Base-by-base conservation (phyloP, 2,888 invertebrate species). In the Flexamia atlantica region DNA sequence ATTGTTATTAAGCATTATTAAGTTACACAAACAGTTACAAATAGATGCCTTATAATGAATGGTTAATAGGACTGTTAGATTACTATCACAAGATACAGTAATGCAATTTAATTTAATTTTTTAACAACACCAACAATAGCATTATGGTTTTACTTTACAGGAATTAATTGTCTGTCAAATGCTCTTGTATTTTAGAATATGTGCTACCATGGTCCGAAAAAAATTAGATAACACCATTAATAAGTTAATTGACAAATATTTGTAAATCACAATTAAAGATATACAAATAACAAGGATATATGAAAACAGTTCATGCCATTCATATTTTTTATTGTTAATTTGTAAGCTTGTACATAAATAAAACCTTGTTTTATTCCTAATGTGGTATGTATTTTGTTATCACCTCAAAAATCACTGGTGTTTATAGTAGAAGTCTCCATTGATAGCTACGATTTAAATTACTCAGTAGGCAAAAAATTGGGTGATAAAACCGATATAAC, bases 221-320 rank as follows among this genome's bases (percentile, higher is more conserved):
- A 64, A 14, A 30, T 25, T 30, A 28, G 3, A 28, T 30, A 64
- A 28, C 30, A 28, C 30, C 1, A 28, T n/a, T 64, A 28, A 28
- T 64, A 57, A 28, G 64, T 28, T 64, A 64, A 64, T 64, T 64
- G 64, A 64, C 64, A 64, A 64, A 64, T 7, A 64, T 30, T 23
- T 23, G 5, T n/a, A 53, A 64, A 25, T 57, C 12, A 57, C 23
- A 23, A 10, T 57, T 57, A 57, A 23, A 25, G 64, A 14, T 64
- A 64, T 64, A 64, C 30, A 64, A 2, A 4, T 28, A 20, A 64
- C 64, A 64, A 28, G 14, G 14, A 64, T 4, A 17, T 12, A 5
- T 28, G 17, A 64, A 28, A 64, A 30, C 1, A 64, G 28, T 64
- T 30, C 17, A 28, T 28, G 30, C 53, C 53, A 46, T 12, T 46